Percentiles rank a stretch among this genome's conserved stretches.
These are phyloP conservation scores for Gerris buenoi DNA, from an alignment of 1,140 invertebrate genomes.

Conservation along the genomic window DNA sequence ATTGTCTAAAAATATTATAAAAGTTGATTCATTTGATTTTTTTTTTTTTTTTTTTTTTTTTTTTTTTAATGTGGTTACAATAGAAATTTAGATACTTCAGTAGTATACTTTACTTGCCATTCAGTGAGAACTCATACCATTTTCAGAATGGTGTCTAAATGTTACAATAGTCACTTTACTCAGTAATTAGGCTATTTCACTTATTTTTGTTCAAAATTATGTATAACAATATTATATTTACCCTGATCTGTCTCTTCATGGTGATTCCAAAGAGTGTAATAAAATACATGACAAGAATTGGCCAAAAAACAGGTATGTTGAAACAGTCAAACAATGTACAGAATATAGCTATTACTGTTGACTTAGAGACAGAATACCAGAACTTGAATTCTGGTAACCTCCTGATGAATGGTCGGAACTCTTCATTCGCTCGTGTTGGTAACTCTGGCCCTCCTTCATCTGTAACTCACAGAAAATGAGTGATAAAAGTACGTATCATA, in stretches of 20 bases:
- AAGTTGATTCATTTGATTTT: no score
- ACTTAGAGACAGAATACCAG: constrained; percentile 94
- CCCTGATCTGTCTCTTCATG: constrained; percentile 99
- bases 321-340: constrained; percentile 97
- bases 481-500: background rate
- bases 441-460: constrained; percentile 79
- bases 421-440: constrained; percentile 87
- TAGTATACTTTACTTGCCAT: no score
- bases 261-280: constrained; percentile 95
- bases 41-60: no score
- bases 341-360: constrained; percentile 75
- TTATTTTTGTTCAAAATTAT: no score
- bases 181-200: no score
- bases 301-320: constrained; percentile 99
- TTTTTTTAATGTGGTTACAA: no score
- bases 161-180: no score
- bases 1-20: no score
- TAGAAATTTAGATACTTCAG: no score
- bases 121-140: no score
- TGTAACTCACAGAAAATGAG: constrained; percentile 18
- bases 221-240: constrained; percentile 36
- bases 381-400: constrained; percentile 99
- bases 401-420: constrained; percentile 96
- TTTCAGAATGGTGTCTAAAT: no score
- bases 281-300: constrained; percentile 98